A percentile compares a stretch with the other conserved stretches of the same genome.
Evolutionary conservation across 2,888 invertebrate species (phyloP).

Genomic region (Pristionchus japonicus): DNA sequence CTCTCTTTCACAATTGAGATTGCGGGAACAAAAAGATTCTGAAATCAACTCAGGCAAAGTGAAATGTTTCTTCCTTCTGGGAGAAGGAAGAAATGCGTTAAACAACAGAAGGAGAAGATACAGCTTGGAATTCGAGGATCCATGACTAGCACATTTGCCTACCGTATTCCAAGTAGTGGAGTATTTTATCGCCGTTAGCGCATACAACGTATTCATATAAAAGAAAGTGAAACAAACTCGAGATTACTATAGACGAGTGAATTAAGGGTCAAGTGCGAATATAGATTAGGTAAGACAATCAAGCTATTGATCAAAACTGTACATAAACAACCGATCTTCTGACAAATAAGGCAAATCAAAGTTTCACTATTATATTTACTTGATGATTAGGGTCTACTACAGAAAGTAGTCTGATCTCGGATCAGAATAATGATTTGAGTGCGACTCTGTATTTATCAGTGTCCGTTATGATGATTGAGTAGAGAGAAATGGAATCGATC

Average conservation of each 20-base stretch:
- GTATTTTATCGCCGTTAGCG: neutral
- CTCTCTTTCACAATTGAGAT: slow-evolving; percentile 28
- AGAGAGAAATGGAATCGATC: slow-evolving; percentile 21
- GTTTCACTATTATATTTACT: neutral
- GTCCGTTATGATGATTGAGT: slow-evolving; percentile 34
- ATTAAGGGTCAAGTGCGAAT: neutral
- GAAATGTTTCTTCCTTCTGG: neutral
- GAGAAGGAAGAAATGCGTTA: neutral
- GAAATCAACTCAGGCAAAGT: slow-evolving; percentile 22
- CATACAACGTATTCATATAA: slow-evolving; percentile 16
- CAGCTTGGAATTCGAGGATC: neutral
- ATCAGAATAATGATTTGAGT: neutral
- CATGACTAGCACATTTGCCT: neutral
- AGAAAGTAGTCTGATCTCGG: neutral
- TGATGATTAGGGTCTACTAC: neutral
- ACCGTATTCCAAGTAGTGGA: neutral
- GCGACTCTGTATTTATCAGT: slow-evolving; percentile 38
- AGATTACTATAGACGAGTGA: neutral
- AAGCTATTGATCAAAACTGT: neutral
- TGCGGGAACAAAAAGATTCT: slow-evolving; percentile 43
- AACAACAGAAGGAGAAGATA: neutral
- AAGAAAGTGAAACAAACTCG: slow-evolving; percentile 1
- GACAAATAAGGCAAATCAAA: neutral
- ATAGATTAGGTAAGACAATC: neutral
- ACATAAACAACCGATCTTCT: neutral